Evolutionary conservation across 1,140 invertebrate species (phyloP).

Genomic region (Leptinotarsa defecta): DNA sequence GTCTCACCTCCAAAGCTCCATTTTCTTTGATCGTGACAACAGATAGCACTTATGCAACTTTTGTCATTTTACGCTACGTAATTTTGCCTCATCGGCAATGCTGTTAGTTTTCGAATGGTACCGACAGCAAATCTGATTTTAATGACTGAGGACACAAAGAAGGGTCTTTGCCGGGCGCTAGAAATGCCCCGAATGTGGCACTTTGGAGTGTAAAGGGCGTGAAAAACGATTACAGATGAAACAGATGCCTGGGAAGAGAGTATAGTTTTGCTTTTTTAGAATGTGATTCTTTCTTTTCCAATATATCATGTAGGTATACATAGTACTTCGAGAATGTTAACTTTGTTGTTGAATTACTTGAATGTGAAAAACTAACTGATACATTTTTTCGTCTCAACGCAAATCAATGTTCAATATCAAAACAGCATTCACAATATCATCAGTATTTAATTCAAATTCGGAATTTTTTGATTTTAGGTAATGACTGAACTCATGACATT

Average conservation of each 20-base stretch:
- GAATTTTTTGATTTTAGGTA: too few relatives aligned
- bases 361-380: too few relatives aligned
- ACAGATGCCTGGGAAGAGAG: conserved; percentile 30
- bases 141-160: conserved; percentile 30
- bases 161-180: conserved; percentile 18
- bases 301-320: too few relatives aligned
- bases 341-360: too few relatives aligned
- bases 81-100: conserved; percentile 17
- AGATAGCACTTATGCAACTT: conserved; percentile 26
- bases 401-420: too few relatives aligned
- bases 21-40: conserved; percentile 36
- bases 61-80: conserved; percentile 24
- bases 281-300: too few relatives aligned
- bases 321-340: too few relatives aligned
- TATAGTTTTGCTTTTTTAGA: not conserved
- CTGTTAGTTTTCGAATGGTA: conserved; percentile 15
- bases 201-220: conserved; percentile 30
- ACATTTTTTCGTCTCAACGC: too few relatives aligned
- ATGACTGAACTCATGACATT: too few relatives aligned
- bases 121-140: conserved; percentile 36
- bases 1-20: conserved; percentile 39
- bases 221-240: conserved; percentile 34
- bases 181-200: conserved; percentile 17
- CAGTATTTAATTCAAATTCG: too few relatives aligned
- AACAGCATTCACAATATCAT: too few relatives aligned